Conservation (phyloP, 1,140 invertebrate species). For the Ditylenchus dipsaci region DNA sequence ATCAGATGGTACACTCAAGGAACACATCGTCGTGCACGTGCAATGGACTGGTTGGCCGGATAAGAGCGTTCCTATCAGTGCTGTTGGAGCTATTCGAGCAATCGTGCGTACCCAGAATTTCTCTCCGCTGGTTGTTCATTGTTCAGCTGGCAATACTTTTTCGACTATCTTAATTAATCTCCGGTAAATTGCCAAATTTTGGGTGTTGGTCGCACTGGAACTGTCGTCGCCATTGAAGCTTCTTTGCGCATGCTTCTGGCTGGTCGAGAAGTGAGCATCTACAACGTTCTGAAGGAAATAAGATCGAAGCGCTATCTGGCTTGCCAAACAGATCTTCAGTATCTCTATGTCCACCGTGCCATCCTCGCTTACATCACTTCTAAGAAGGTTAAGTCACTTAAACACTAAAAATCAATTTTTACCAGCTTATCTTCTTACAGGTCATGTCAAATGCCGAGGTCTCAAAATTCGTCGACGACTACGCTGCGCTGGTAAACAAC, state of each 20-base stretch:
- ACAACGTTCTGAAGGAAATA: slow-evolving; percentile 41
- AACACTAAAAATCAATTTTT: not conserved
- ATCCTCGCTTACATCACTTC: slow-evolving; percentile 37
- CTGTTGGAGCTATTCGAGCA: slow-evolving; percentile 34
- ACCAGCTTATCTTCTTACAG: slow-evolving; percentile 4
- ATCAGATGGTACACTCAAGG: slow-evolving; percentile 19
- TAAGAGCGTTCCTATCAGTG: slow-evolving; percentile 32
- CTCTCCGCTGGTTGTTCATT: slow-evolving; percentile 41
- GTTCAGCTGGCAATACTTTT: slow-evolving; percentile 37
- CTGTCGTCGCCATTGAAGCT: slow-evolving; percentile 41
- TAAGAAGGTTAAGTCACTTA: slow-evolving; percentile 33
- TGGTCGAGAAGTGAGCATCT: slow-evolving; percentile 39
- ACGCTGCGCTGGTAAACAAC: slow-evolving; percentile 8
- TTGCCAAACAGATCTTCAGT: slow-evolving; percentile 49
- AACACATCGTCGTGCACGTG: slow-evolving; percentile 39
- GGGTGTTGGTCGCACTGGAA: slow-evolving; percentile 45
- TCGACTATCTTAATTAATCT: not conserved
- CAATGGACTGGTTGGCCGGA: slow-evolving; percentile 47
- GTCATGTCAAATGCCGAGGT: slow-evolving; percentile 12
- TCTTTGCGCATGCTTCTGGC: slow-evolving; percentile 33
- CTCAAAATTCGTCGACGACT: slow-evolving; percentile 14
- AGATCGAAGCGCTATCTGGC: slow-evolving; percentile 33
- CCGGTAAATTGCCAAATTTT: not conserved
- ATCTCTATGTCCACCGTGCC: slow-evolving; percentile 41
- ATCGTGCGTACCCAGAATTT: slow-evolving; percentile 43